Base-by-base conservation (phyloP, 2,888 invertebrate genomes). In the Xylophagus ater region DNA sequence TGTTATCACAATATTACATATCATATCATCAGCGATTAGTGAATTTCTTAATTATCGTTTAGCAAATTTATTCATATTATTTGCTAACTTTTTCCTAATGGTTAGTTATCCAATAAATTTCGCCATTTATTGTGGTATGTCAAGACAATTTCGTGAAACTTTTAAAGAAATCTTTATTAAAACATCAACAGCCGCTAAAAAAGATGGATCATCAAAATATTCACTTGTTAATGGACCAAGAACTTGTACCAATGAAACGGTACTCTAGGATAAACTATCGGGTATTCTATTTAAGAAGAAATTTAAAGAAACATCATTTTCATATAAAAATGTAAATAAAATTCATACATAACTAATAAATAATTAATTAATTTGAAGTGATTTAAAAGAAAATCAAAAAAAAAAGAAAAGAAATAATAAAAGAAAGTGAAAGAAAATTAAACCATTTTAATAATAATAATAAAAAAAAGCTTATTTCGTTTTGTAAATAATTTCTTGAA, bases 71-170 rank as follows among this genome's bases (percentile, higher is more conserved):
- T 70, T 85, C 45, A 81, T 87, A 41, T 61, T 84, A 44, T 77
- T 88, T 56, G 87, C 87, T 9, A 93, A 93, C 67, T 89, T 93
- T 66, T 82, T 88, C 59, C 85, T 94, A 44, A 81, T 90, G 42
- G 74, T 89, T 25, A 87, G 87, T 32, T 92, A 92, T 64, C 90
- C 90, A 9, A 81, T 92, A 41, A 92, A 93, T 62, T 93, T 94
- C 56, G 92, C 89, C 43, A 90, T 93, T 48, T 94, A 94, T 57
- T 93, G 92, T 60, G 90, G 90, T 15, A 96, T 94, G 94, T 89
- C 88, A 21, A 70, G 88, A 21, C 89, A 88, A 60, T 94, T 94
- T 62, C 72, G 94, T 35, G 89, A 92, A 60, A 93, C 93, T 0
- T 94, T 94, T 61, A 87, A 86, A 55, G 83, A 82, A 53, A 62